A percentile compares a stretch with the other conserved stretches of the same genome.
phyloP scores from a whole-genome alignment of 2,113 vertebrate genomes.

The Pomatorhinus ruficollis region DNA sequence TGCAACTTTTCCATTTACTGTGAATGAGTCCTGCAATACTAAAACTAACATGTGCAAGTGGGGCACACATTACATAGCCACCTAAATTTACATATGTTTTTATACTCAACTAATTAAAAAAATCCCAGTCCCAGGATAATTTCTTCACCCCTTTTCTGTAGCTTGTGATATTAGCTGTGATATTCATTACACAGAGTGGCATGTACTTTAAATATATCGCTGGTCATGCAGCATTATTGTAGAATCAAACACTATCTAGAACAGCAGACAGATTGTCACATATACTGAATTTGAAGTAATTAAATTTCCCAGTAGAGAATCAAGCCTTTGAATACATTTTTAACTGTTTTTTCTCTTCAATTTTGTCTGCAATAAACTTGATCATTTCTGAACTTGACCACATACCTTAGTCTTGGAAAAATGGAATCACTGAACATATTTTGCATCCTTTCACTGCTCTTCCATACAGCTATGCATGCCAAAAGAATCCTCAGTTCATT shows the following conservation, averaged over 20 bases:
- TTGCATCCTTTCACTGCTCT: neutral
- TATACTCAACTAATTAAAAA: neutral
- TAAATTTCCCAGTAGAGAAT: neutral
- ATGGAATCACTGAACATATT: neutral
- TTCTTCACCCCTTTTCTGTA: neutral
- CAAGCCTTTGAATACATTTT: neutral
- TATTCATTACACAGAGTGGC: neutral
- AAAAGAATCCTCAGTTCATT: neutral
- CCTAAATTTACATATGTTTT: neutral
- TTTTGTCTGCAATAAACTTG: slow-evolving; percentile 19
- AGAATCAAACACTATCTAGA: neutral
- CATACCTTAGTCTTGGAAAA: neutral
- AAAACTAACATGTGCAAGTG: neutral
- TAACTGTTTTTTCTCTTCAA: neutral
- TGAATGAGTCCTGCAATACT: neutral
- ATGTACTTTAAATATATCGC: neutral
- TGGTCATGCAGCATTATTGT: neutral
- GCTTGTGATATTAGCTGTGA: neutral
- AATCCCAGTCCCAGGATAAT: neutral
- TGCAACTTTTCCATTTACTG: neutral
- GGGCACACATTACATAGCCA: neutral
- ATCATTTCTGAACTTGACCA: neutral
- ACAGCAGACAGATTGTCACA: neutral
- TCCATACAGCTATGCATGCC: neutral
- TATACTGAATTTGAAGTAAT: neutral